Conservation (phyloP, 2,888 invertebrate species). For the Cephus pulcher region DNA sequence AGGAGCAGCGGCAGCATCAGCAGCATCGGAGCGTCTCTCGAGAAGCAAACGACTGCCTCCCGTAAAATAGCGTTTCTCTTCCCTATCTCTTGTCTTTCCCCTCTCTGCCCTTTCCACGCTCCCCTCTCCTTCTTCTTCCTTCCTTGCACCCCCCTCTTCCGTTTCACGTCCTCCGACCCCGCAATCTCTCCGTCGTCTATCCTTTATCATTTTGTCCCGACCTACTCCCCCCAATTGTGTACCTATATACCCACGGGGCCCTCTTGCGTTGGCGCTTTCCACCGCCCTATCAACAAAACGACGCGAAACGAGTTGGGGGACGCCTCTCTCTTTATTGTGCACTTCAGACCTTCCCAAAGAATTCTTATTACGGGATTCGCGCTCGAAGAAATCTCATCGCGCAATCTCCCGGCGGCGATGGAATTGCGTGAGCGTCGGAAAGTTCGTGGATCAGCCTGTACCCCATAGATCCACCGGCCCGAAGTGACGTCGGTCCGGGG, state of each 20-base stretch:
- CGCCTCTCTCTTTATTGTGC: conserved; percentile 50
- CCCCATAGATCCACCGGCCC: background rate
- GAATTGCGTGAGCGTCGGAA: conserved; percentile 49
- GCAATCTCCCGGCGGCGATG: conserved; percentile 27
- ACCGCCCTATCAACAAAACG: background rate
- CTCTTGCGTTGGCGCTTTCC: background rate
- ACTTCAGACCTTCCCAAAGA: conserved; percentile 52
- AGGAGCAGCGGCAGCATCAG: conserved; percentile 8
- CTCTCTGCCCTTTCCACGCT: background rate
- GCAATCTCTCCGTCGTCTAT: background rate
- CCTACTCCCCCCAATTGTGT: background rate
- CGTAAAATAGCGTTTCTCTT: conserved; percentile 30
- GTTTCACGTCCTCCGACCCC: background rate
- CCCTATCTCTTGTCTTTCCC: conserved; percentile 23
- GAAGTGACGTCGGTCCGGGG: background rate
- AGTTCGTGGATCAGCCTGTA: conserved; percentile 33
- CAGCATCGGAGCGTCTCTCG: background rate
- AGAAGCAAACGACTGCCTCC: conserved; percentile 14
- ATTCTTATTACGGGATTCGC: conserved; percentile 56
- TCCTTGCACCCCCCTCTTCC: background rate
- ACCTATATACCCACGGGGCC: background rate
- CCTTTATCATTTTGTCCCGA: background rate
- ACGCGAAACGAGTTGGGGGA: background rate
- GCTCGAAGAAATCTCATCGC: conserved; percentile 59
- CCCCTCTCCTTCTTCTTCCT: background rate